Conservation (phyloP, 2,113 vertebrate genomes). For the Mugil cephalus region DNA sequence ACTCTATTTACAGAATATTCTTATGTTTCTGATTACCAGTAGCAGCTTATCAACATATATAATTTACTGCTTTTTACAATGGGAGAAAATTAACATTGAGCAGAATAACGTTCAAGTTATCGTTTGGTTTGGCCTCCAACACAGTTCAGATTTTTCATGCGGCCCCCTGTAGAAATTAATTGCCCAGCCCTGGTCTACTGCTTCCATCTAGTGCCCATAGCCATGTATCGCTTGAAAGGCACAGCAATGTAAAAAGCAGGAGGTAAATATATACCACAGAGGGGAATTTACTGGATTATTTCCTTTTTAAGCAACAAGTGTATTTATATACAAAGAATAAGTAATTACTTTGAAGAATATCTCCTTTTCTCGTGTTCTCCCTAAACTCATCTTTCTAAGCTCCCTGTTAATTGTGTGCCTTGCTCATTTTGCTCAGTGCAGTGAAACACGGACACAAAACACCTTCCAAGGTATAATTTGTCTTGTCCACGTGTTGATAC, state of each 20-base stretch:
- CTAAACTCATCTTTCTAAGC: too few relatives aligned
- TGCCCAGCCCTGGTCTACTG: too few relatives aligned
- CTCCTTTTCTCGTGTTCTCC: not conserved
- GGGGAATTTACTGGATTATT: not conserved
- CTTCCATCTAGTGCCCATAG: slow-evolving; percentile 58
- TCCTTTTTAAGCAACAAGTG: too few relatives aligned
- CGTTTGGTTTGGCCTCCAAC: too few relatives aligned
- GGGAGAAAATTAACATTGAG: too few relatives aligned
- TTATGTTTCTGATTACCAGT: too few relatives aligned
- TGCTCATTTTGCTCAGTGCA: not conserved
- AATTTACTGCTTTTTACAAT: too few relatives aligned
- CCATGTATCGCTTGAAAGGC: not conserved
- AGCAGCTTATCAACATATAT: too few relatives aligned
- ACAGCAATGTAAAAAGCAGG: not conserved
- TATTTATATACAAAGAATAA: not conserved
- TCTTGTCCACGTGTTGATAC: not conserved
- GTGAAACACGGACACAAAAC: not conserved
- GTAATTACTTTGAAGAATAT: not conserved
- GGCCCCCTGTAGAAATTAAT: too few relatives aligned
- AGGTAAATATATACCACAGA: not conserved
- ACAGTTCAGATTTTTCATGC: too few relatives aligned
- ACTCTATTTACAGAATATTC: too few relatives aligned
- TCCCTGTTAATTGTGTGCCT: not conserved
- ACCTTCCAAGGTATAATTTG: not conserved
- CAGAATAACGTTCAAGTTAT: too few relatives aligned